These are phyloP conservation scores for Cydia pomonella DNA, from an alignment of 1,140 invertebrate genomes.

Conservation along the genomic window DNA sequence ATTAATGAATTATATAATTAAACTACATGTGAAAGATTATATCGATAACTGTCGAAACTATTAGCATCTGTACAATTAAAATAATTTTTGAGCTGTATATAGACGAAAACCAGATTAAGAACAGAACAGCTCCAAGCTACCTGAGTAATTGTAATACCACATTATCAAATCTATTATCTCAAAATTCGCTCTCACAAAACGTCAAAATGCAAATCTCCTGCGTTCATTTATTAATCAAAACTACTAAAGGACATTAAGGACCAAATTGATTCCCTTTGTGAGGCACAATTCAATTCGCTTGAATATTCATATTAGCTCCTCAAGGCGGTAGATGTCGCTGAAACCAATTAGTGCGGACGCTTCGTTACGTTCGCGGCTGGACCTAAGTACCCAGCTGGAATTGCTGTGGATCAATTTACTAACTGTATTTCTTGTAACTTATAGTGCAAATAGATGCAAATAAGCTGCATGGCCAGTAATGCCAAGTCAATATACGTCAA, in stretches of 20 bases:
- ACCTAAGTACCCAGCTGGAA: background rate
- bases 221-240: constrained; percentile 31
- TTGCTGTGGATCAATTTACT: background rate
- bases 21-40: too few relatives aligned
- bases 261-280: constrained; percentile 34
- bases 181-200: background rate
- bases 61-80: background rate
- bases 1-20: too few relatives aligned
- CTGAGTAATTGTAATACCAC: background rate
- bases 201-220: constrained; percentile 19
- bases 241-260: constrained; percentile 32
- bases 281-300: constrained; percentile 27
- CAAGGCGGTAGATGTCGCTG: constrained; percentile 18
- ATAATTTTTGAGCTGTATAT: background rate
- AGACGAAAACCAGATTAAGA: background rate
- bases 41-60: background rate
- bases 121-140: background rate
- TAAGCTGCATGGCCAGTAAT: too few relatives aligned
- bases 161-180: constrained; percentile 14
- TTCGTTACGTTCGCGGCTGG: constrained; percentile 14
- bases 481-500: too few relatives aligned
- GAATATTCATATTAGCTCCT: constrained; percentile 33
- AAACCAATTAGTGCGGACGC: constrained; percentile 5
- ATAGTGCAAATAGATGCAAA: too few relatives aligned
- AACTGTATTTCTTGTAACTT: background rate